phyloP scores from a whole-genome alignment of 2,113 vertebrate species.

The Picathartes gymnocephalus region DNA sequence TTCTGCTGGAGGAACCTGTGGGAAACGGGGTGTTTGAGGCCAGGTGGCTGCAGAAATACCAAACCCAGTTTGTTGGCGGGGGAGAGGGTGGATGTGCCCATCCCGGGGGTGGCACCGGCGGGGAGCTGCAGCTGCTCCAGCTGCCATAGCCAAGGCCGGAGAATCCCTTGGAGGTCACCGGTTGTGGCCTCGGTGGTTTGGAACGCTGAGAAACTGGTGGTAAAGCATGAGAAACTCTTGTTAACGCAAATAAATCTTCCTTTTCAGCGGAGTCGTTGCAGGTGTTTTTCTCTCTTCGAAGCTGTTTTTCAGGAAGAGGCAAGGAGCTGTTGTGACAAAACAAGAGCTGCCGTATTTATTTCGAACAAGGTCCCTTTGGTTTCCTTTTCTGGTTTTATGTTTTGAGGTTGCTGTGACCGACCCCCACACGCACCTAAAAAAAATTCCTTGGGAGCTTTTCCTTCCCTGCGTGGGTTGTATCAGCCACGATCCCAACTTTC shows the following conservation, averaged over 20 bases:
- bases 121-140: accelerated
- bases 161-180: not conserved
- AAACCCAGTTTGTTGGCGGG: accelerated
- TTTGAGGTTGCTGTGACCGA: not conserved
- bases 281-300: not conserved
- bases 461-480: accelerated
- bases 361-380: not conserved
- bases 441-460: not conserved
- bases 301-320: accelerated
- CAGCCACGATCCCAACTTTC: not conserved
- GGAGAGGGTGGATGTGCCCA: accelerated
- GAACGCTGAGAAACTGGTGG: not conserved
- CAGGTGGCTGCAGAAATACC: not conserved
- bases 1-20: not conserved
- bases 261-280: not conserved
- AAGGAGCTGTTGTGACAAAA: not conserved
- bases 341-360: accelerated
- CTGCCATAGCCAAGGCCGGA: not conserved
- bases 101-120: not conserved
- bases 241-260: not conserved
- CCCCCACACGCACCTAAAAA: accelerated
- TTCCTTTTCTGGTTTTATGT: not conserved
- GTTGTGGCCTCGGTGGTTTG: accelerated
- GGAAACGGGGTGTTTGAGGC: not conserved
- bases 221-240: no score